These are phyloP conservation scores for Craterocephalus amniculus DNA, from an alignment of 2,797 vertebrate genomes.

Conservation along the genomic window DNA sequence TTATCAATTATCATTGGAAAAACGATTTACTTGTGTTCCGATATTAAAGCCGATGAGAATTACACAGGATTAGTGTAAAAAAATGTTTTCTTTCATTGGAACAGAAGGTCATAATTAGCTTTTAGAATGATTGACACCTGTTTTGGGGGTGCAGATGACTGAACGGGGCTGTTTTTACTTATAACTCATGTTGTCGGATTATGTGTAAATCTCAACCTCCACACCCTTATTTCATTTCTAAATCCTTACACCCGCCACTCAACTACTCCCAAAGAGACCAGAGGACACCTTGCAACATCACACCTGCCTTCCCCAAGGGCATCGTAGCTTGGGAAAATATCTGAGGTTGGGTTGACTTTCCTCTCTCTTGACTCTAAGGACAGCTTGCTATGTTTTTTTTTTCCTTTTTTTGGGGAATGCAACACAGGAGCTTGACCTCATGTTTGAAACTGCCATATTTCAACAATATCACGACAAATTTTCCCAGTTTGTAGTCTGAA, in stretches of 20 bases:
- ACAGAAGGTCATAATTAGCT: constrained; percentile 21
- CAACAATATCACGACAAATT: constrained; percentile 42
- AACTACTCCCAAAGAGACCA: constrained; percentile 60
- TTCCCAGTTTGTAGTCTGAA: constrained; percentile 45
- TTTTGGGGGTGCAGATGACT: constrained; percentile 35
- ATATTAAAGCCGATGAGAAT: not conserved
- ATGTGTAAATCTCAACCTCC: constrained; percentile 60
- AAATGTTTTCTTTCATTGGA: constrained; percentile 14
- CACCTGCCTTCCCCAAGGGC: constrained; percentile 81
- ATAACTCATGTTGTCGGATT: constrained; percentile 73
- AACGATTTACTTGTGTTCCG: not conserved
- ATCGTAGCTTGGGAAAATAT: constrained; percentile 68
- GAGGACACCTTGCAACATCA: constrained; percentile 72
- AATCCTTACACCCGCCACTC: constrained; percentile 50
- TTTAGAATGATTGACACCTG: constrained; percentile 63
- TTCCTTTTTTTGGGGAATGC: constrained; percentile 42
- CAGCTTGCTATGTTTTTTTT: constrained; percentile 16
- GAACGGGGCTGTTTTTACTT: constrained; percentile 60
- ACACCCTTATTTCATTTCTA: constrained; percentile 45
- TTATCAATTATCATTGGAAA: not conserved
- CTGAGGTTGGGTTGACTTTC: constrained; percentile 63
- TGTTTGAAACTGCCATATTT: constrained; percentile 40
- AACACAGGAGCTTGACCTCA: constrained; percentile 46
- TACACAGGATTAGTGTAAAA: not conserved
- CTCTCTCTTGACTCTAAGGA: constrained; percentile 22